Evolutionary conservation across 2,888 invertebrate genomes (phyloP), one percentile per base, ranked within the genome.

Genomic region (Dynastes grantii): DNA sequence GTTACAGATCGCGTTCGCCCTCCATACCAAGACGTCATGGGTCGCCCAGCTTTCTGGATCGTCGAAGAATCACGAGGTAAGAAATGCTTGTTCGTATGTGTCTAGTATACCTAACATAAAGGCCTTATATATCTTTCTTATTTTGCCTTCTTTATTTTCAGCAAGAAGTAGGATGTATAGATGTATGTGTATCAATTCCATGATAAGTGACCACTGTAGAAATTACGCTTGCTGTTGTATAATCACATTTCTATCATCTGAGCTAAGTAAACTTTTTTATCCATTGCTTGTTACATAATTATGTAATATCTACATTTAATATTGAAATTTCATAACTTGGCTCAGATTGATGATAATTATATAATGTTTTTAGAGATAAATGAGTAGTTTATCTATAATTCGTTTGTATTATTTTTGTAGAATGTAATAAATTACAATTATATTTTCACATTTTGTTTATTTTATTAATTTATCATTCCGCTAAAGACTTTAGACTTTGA

Each of bases 61-160:
- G 97, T 84, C 92, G 98, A 79, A 93, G 98, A 84, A 98, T 98
- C 86, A 98, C 98, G 84, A 98, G 98, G 98, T 98, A 93, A 90
- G 82, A 11, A 75, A 29, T 75, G 81, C 81, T 83, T 71, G 79
- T 75, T 58, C 45, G 32, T 13, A 40, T 61, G 16, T 63, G 27
- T 32, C 11, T 63, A 2, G 76, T 37, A 49, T 68, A 65, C 71
- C 49, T 49, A 27, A 68, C 51, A 51, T 51, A 51, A 58, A 22
- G 22, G 70, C 70, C 58, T 73, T 65, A 82, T 87, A 86, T 86
- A 87, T 85, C 87, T 87, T 87, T 85, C 87, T 88, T 86, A 81
- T 86, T 84, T 84, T 85, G 86, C 87, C 86, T 84, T 90, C 90
- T 87, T 83, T 80, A 84, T 87, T 78, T 91, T 89, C 91, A 92